A percentile compares a stretch with the other conserved stretches of the same genome.
These are phyloP conservation scores for Solea senegalensis DNA, from an alignment of 2,113 vertebrate genomes.

Conservation along the genomic window DNA sequence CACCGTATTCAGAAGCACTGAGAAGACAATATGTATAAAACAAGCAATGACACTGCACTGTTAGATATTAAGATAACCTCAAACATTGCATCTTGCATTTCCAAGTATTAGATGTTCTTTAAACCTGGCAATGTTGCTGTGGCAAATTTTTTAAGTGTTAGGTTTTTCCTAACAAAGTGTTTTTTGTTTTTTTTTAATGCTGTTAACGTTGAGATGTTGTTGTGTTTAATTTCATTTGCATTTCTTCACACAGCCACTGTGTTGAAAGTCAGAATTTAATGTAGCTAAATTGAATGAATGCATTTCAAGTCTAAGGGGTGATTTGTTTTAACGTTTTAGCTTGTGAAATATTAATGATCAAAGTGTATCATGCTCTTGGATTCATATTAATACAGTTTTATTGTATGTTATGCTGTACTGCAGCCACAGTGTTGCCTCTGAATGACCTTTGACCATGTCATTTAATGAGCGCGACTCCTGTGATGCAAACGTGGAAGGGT, in stretches of 20 bases:
- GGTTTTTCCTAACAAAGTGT: neutral
- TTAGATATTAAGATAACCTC: too few species aligned
- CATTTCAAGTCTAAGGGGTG: constrained; percentile 45
- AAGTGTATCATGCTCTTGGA: neutral
- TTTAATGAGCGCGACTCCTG: constrained; percentile 8
- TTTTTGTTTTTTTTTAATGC: neutral
- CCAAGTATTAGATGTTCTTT: too few species aligned
- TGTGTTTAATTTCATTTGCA: too few species aligned
- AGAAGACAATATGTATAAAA: too few species aligned
- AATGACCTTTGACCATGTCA: neutral
- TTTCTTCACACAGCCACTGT: neutral
- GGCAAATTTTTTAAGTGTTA: too few species aligned
- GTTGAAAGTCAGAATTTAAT: neutral
- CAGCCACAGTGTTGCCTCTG: neutral
- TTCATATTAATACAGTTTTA: neutral
- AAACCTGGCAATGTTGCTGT: too few species aligned
- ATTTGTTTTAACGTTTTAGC: neutral
- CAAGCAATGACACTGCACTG: too few species aligned
- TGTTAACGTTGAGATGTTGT: neutral
- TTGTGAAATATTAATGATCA: constrained; percentile 13
- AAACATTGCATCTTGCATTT: too few species aligned
- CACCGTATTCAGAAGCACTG: too few species aligned
- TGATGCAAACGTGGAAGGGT: neutral
- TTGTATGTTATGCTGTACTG: neutral
- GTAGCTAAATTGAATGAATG: constrained; percentile 6